phyloP scores from a whole-genome alignment of 2,797 vertebrate species.

The Lacerta viridis region DNA sequence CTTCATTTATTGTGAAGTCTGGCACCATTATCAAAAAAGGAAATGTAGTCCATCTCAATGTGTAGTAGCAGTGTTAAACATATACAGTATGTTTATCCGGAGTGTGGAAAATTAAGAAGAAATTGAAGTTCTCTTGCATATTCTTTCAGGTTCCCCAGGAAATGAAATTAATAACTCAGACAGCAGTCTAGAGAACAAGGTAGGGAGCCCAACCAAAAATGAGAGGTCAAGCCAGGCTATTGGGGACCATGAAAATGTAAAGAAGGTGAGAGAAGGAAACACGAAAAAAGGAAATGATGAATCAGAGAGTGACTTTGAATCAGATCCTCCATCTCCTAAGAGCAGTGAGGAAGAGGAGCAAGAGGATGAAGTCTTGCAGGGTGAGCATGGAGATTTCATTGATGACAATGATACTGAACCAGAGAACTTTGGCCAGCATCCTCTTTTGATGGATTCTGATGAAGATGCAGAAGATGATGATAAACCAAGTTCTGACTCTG shows the following conservation, averaged over 20 bases:
- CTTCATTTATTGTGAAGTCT: background rate
- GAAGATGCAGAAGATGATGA: slow-evolving; percentile 89
- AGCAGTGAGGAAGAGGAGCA: slow-evolving; percentile 94
- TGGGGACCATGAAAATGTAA: slow-evolving; percentile 80
- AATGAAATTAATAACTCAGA: slow-evolving; percentile 70
- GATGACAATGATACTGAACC: slow-evolving; percentile 86
- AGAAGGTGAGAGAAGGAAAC: slow-evolving; percentile 72
- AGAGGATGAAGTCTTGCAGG: slow-evolving; percentile 91
- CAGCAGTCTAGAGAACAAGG: slow-evolving; percentile 51
- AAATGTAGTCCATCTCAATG: background rate
- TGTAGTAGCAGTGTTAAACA: rapidly evolving
- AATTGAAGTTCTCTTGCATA: slow-evolving; percentile 61
- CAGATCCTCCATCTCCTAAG: slow-evolving; percentile 94
- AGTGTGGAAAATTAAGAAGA: background rate
- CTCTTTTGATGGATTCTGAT: slow-evolving; percentile 94
- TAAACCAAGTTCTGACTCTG: slow-evolving; percentile 90
- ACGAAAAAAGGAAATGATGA: slow-evolving; percentile 81
- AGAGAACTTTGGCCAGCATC: slow-evolving; percentile 90
- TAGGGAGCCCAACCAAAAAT: slow-evolving; percentile 60
- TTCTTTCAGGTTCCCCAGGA: slow-evolving; percentile 83
- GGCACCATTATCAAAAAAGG: background rate
- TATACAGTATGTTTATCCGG: rapidly evolving
- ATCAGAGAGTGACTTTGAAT: slow-evolving; percentile 98
- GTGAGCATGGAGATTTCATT: slow-evolving; percentile 87
- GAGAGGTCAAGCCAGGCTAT: slow-evolving; percentile 66